Base-by-base conservation (phyloP, 2,113 vertebrate species). In the Hippocampus zosterae region DNA sequence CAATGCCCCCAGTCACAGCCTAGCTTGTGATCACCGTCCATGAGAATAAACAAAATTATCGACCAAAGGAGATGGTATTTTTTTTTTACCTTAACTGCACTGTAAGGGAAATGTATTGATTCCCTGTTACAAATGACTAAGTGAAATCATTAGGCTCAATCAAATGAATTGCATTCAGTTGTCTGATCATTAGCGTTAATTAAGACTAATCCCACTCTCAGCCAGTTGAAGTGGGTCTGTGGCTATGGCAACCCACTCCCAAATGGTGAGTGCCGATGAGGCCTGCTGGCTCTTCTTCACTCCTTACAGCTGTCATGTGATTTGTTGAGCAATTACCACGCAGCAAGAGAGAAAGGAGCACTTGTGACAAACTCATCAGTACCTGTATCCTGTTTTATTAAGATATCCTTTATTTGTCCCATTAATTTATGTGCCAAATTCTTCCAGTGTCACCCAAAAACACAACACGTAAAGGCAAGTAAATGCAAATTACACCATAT, bases 241-340 rank as follows among this genome's bases (percentile, higher is more conserved):
- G 72, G 52, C 80, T 84, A 87, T 88, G 80, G 83, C 73, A 85
- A 91, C 87, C 74, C 65, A n/a, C 69, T 78, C 66, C 53, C 50
- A 78, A 79, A 81, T 68, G 57, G 69, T 68, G 72, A 79, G 67
- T 50, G 63, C 65, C 48, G 44, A 27, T 0, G 60, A 70, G 61
- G 69, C 74, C 70, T 2, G 59, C 56, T 52, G 81, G 53, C 52
- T 79, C 68, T 72, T 71, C 74, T 68, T 64, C 78, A 21, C 78
- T 74, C 68, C 77, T 71, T 76, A 57, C 55, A 37, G 80, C 76
- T 82, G 82, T 75, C 80, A 78, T 81, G 77, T 81, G 81, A 89
- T 88, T 86, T 89, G 86, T 86, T 72, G 79, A 82, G 81, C 79
- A 87, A 85, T 88, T 88, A 82, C 72, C 71, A 55, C 77, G 50